phyloP scores from a whole-genome alignment of 2,888 invertebrate species.

The Augiades crinisus region DNA sequence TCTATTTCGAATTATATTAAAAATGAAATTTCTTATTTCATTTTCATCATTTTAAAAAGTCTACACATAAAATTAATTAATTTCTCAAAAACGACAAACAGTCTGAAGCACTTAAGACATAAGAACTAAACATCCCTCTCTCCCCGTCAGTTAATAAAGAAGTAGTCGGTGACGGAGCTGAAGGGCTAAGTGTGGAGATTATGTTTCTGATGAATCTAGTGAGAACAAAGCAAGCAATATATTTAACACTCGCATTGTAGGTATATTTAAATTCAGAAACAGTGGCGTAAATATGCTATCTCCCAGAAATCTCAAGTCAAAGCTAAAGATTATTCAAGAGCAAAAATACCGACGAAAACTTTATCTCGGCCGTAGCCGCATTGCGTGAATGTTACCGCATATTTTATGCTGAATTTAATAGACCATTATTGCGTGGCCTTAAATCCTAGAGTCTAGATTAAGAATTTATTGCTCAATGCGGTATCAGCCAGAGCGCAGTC shows the following conservation, averaged over 20 bases:
- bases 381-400: slow-evolving; percentile 29
- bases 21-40: no score
- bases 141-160: no score
- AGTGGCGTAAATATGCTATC: not conserved
- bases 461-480: slow-evolving; percentile 28
- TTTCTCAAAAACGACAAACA: no score
- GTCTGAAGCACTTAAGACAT: no score
- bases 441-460: slow-evolving; percentile 32
- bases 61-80: no score
- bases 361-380: slow-evolving; percentile 28
- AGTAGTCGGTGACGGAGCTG: no score
- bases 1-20: no score
- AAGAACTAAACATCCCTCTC: no score
- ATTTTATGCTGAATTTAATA: slow-evolving; percentile 31
- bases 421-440: slow-evolving; percentile 33
- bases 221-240: no score
- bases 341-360: not conserved
- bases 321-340: not conserved
- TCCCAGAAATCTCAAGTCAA: not conserved
- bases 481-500: slow-evolving; percentile 6
- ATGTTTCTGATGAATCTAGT: no score
- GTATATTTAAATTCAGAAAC: not conserved
- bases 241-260: not conserved
- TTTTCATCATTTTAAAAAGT: no score
- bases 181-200: no score